phyloP scores from a whole-genome alignment of 1,140 invertebrate species.

The Asobara japonica region DNA sequence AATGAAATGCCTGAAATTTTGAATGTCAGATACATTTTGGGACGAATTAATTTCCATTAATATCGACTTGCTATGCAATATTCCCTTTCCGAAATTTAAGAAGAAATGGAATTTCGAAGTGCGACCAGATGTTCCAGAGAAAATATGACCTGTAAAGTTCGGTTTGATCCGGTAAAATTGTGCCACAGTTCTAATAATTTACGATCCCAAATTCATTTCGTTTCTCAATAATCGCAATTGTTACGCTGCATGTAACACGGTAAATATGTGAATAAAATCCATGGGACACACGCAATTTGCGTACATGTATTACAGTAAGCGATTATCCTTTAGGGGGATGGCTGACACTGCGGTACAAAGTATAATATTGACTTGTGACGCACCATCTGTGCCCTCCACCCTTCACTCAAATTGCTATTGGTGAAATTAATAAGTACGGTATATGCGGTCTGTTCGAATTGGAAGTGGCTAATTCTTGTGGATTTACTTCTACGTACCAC shows the following conservation, averaged over 20 bases:
- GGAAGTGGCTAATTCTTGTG: slow-evolving; percentile 56
- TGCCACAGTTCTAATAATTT: no score
- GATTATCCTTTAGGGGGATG: slow-evolving; percentile 21
- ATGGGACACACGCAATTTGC: background rate
- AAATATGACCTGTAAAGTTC: no score
- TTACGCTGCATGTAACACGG: background rate
- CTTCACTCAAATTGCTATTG: slow-evolving; percentile 47
- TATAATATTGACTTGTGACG: slow-evolving; percentile 59
- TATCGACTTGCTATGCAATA: no score
- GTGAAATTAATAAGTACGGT: slow-evolving; percentile 61
- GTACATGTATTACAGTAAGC: slow-evolving; percentile 20
- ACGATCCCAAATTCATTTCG: no score
- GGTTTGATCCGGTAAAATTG: no score
- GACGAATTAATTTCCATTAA: no score
- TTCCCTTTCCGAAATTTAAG: no score
- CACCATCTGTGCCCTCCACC: slow-evolving; percentile 54
- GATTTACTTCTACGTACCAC: slow-evolving; percentile 38
- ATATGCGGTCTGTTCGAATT: slow-evolving; percentile 46
- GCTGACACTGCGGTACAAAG: slow-evolving; percentile 46
- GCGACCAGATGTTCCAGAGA: no score
- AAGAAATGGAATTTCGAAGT: no score
- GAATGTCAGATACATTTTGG: no score
- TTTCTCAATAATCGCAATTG: background rate
- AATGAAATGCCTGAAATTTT: no score
- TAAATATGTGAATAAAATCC: background rate